Evolutionary conservation across 1,140 invertebrate genomes (phyloP), one percentile per base, ranked within the genome.

Genomic region (Leptoteleia sp.): DNA sequence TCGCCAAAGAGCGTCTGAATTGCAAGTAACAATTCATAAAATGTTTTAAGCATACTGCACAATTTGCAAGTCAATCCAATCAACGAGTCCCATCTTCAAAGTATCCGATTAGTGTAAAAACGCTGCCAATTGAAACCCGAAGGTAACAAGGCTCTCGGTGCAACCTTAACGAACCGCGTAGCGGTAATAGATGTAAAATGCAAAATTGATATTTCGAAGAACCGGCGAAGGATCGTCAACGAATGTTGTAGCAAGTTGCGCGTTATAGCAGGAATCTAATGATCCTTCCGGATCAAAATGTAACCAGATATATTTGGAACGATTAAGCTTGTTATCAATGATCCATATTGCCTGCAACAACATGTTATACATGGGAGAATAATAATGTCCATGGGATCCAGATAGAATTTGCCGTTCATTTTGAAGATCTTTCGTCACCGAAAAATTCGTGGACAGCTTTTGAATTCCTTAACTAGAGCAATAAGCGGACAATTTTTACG

Each of bases 31-130:
- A 27, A 59, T 76, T 54, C 35, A 76, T 68, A 55, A 76, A 76
- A 62, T 43, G 57, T 64, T 76, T 76, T 55, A 52, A 76, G 64
- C 55, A 42, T 48, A 47, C 33, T 62, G 48, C 22, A 38, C 19
- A 76, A 76, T 76, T 76, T 76, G 64, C 64, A 76, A 76, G 73
- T 76, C 73, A 64, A 76, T 76, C 64, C 73, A 76, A 76, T 76
- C 73, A 76, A 33, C 73, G 45, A 4, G 35, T 38, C 13, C 13
- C 61, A 54, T 73, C 61, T 59, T 73, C 70, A 67, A 75, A 67
- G 59, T 73, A 48, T 52, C 33, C 19, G 43, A 62, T 52, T 37
- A 42, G 61, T 43, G 61, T 54, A 75, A 75, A 73, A 57, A 67
- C 17, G 38, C 22, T 52, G 27, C 35, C 43, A 52, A 61, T 67